These are phyloP conservation scores for Sceloporus undulatus DNA, from an alignment of 2,113 vertebrate genomes.

Conservation along the genomic window DNA sequence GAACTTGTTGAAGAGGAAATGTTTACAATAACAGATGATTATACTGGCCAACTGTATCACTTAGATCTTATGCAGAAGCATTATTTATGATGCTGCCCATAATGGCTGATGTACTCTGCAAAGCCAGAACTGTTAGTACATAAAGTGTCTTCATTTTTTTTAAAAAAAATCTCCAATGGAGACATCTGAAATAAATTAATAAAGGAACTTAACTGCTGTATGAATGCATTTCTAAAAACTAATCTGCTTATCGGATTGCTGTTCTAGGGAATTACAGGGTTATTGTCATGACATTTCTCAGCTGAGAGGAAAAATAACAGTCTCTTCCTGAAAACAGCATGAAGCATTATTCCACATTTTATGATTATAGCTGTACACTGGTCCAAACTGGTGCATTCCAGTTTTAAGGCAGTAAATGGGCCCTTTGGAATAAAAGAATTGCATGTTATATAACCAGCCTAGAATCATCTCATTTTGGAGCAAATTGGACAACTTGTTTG, in stretches of 20 bases:
- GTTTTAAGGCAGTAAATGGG: not conserved
- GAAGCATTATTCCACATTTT: conserved; percentile 4
- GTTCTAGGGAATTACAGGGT: conserved; percentile 46
- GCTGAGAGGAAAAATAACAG: conserved; percentile 25
- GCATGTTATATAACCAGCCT: not conserved
- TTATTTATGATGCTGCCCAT: conserved; percentile 55
- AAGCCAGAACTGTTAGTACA: conserved; percentile 59
- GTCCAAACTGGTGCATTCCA: not conserved
- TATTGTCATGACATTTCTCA: conserved; percentile 38
- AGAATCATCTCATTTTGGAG: not conserved
- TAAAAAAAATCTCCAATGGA: conserved; percentile 11
- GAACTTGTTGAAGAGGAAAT: conserved; percentile 49
- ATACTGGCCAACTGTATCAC: conserved; percentile 49
- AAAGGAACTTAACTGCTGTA: conserved; percentile 45
- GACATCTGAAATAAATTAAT: conserved; percentile 51
- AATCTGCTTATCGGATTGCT: conserved; percentile 55
- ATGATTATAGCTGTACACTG: conserved; percentile 15
- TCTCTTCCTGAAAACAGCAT: conserved; percentile 25
- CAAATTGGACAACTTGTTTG: not conserved
- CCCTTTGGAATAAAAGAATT: conserved; percentile 2
- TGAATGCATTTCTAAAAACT: conserved; percentile 54
- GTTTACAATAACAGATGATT: conserved; percentile 48
- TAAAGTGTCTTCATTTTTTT: conserved; percentile 42
- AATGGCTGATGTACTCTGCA: conserved; percentile 58
- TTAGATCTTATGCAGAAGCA: conserved; percentile 54